Evolutionary conservation across 1,140 invertebrate species (phyloP), one percentile per base, ranked within the genome.

Genomic region (Tetramorium parvispinum): DNA sequence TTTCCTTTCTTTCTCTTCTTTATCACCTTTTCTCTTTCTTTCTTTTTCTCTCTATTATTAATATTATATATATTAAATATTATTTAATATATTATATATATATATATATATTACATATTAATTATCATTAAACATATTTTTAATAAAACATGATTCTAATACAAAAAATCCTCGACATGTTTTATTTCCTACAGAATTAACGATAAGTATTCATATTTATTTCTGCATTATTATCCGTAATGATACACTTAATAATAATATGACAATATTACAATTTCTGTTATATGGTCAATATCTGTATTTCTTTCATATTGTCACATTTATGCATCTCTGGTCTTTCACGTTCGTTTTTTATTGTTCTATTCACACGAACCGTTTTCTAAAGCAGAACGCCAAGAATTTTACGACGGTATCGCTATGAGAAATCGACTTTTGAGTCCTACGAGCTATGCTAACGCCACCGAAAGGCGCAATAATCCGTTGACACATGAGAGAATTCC

Each of bases 401-500:
- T 43, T 77, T 43, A 57, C 32, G 18, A 13, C 10, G 27, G 6
- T 75, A 77, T 77, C 75, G 37, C 16, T 63, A 18, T 18, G 24
- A n/a, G 37, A 3, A 63, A 77, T 77, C 55, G 55, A 63, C 10
- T 61, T 63, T 46, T 3, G 10, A 27, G 8, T 77, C 21, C 10
- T 77, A 40, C 21, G 37, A 76, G 37, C 7, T 40, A 11, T 43
- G 57, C 40, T 65, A 59, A 78, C 24, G 57, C 24, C 18, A 46
- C 43, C 40, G 59, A 65, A 78, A 78, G 11, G 27, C 40, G 59
- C 57, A 78, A 78, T 65, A 65, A 78, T 78, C 57, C 40, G 76
- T 8, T 65, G 76, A 32, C 43, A 78, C 24, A 49, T 78, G 76
- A 49, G 57, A 65, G 40, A 78, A 49, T 78, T 78, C 76, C 76